These are phyloP conservation scores for Takifugu flavidus DNA, from an alignment of 2,113 vertebrate species.

Conservation along the genomic window DNA sequence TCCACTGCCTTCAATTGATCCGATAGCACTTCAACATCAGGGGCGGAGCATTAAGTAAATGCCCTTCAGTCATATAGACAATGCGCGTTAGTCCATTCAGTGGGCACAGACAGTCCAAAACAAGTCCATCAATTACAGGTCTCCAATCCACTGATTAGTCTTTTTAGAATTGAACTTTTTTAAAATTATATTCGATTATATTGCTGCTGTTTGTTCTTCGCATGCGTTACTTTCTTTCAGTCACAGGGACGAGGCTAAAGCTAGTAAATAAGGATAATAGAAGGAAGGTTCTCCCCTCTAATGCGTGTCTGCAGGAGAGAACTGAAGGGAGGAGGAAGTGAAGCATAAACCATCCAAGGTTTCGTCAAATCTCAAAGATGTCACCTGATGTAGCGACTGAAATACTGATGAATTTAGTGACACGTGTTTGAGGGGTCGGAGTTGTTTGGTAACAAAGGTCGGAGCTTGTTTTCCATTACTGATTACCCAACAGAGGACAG, in stretches of 20 bases:
- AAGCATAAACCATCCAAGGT: conserved; percentile 12
- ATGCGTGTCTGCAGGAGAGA: too few species aligned
- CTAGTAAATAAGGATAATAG: too few species aligned
- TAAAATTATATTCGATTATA: background rate
- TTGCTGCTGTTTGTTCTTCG: background rate
- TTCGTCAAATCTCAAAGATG: conserved; percentile 17
- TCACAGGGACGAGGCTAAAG: background rate
- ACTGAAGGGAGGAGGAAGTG: too few species aligned
- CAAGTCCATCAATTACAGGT: conserved; percentile 21
- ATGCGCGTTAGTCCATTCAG: conserved; percentile 25
- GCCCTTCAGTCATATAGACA: conserved; percentile 20
- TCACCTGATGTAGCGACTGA: too few species aligned
- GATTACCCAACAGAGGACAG: too few species aligned
- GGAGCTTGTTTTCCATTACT: conserved; percentile 1
- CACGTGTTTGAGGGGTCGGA: conserved; percentile 1
- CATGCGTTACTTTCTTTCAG: background rate
- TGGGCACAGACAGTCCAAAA: background rate
- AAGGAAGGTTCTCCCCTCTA: too few species aligned
- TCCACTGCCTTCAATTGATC: conserved; percentile 38
- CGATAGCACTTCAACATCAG: conserved; percentile 45
- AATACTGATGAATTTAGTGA: conserved; percentile 1
- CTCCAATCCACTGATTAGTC: background rate
- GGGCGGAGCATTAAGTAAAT: conserved; percentile 25
- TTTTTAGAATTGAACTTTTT: background rate
- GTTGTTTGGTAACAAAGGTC: too few species aligned